Base-by-base conservation (phyloP, 2,888 invertebrate species). In the Drosophila macrospina region DNA sequence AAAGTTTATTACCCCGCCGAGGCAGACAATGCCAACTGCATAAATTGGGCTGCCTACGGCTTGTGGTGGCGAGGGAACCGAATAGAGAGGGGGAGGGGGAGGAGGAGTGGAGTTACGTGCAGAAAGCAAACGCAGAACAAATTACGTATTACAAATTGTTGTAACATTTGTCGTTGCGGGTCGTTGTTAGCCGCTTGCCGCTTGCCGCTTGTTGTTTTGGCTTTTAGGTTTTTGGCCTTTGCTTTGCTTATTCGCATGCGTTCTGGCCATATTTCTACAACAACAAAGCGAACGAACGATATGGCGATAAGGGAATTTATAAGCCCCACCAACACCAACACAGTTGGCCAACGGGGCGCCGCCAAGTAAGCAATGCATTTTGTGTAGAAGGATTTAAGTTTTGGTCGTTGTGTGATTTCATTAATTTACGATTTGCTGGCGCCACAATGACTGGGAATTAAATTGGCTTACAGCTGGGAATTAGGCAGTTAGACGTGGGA, bases 101-200 rank as follows among this genome's bases (percentile, higher is more conserved):
- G 13, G 28, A 7, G 26, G 8, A n/a, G 20, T 11, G 26, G 34
- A 56, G 32, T 54, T 51, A 41, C 61, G 50, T 28, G 42, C 32
- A 37, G 52, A 32, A 59, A 16, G 61, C 64, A 47, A 51, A 61
- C 57, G 54, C 51, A 71, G 72, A 57, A 88, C 73, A 73, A 88
- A 87, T 86, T 89, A 85, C 89, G 78, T 69, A 87, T 85, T 72
- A 78, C 89, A 79, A 86, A 81, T 87, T 77, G 82, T 80, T 55
- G 65, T 65, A 74, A 77, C 69, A 73, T 71, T 79, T 70, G 70
- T 59, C 54, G 54, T 50, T 47, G 57, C 62, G 55, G 56, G 71
- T 70, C 47, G 70, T 52, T 69, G 67, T 59, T 60, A 51, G 67
- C 32, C 42, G 52, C 37, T 70, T 64, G 59, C 32, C 42, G 52